Conservation (phyloP, 30 jellyfish, hydroid and myxozoan genomes). For the Phacellophora camtschatica region DNA sequence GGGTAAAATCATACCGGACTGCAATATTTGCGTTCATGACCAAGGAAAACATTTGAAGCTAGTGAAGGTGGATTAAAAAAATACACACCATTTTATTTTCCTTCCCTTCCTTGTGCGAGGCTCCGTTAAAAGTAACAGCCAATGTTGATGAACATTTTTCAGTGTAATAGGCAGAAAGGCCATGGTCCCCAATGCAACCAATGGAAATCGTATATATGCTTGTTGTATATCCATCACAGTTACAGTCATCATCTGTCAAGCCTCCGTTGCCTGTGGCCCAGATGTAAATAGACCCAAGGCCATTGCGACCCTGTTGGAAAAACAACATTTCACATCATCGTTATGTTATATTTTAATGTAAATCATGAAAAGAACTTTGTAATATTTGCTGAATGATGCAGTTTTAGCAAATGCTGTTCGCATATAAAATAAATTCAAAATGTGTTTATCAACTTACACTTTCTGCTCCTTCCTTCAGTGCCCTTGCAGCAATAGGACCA, state of each 20-base stretch:
- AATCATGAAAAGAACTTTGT: no score
- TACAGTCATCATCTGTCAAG: conserved; percentile 98
- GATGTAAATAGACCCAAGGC: conserved; percentile 88
- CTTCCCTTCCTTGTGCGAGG: conserved; percentile 97
- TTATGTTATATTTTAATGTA: no score
- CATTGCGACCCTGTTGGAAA: conserved; percentile 96
- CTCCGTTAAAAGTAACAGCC: conserved; percentile 99
- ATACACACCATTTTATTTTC: conserved; percentile 92
- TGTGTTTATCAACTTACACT: conserved; percentile 40
- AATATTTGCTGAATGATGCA: no score
- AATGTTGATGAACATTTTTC: conserved; percentile 99
- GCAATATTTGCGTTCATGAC: background rate
- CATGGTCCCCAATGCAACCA: conserved; percentile 99
- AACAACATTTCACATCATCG: no score
- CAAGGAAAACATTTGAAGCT: background rate
- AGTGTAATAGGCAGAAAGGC: conserved; percentile 96
- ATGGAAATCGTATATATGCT: conserved; percentile 95
- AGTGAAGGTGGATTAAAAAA: background rate
- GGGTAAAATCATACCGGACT: no score
- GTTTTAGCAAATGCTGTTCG: no score
- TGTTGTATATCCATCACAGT: conserved; percentile 99
- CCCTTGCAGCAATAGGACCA: conserved; percentile 98
- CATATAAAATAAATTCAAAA: background rate
- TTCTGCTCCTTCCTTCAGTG: conserved; percentile 86
- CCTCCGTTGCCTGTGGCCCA: conserved; percentile 99